A percentile compares a stretch with the other conserved stretches of the same genome.
Conservation (phyloP, 2,797 vertebrate genomes). For the Darevskia mixta region DNA sequence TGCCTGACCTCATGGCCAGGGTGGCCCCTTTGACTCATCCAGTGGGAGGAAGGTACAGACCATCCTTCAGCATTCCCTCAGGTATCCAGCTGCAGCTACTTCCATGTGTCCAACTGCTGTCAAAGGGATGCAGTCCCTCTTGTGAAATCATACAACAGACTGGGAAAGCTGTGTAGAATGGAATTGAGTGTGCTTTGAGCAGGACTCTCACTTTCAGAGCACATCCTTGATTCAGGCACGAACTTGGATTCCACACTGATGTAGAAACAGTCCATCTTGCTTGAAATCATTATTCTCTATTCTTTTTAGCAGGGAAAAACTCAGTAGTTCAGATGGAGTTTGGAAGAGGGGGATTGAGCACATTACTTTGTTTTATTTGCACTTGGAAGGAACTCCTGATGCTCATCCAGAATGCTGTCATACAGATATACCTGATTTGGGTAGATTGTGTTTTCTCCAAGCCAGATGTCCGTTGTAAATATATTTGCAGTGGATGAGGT, state of each 20-base stretch:
- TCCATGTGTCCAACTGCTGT: background rate
- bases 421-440: background rate
- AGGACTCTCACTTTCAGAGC: constrained; percentile 7
- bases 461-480: background rate
- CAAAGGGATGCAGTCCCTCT: background rate
- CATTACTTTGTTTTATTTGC: background rate
- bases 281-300: background rate
- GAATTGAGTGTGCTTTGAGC: rapidly evolving
- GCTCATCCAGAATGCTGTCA: background rate
- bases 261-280: background rate
- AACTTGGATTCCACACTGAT: background rate
- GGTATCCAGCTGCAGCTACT: background rate
- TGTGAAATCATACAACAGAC: constrained; percentile 1
- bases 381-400: constrained; percentile 5
- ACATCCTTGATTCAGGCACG: background rate
- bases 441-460: background rate
- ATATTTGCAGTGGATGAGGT: background rate
- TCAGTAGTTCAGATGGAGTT: constrained; percentile 15
- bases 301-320: background rate
- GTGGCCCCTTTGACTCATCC: constrained; percentile 8
- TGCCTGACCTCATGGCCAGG: background rate
- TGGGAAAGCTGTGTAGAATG: background rate
- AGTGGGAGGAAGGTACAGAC: background rate
- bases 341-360: background rate
- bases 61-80: background rate